These are phyloP conservation scores for Odontamblyopus lacepedii DNA, from an alignment of 2,797 vertebrate species.

Conservation along the genomic window DNA sequence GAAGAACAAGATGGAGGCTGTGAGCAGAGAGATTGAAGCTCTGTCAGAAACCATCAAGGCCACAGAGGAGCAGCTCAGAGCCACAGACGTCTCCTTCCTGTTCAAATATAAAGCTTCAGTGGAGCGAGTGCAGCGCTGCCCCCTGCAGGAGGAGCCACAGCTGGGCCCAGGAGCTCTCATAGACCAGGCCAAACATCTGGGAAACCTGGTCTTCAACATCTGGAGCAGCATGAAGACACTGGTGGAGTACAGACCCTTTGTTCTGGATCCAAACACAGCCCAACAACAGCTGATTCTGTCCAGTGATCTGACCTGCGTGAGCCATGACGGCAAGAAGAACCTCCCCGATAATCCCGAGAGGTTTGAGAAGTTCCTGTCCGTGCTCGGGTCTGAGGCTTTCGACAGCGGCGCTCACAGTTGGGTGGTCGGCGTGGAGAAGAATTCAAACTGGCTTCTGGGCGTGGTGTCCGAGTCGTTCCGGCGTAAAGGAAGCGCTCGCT, in stretches of 20 bases:
- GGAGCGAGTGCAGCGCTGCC: neutral
- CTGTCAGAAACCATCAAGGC: slow-evolving; percentile 6
- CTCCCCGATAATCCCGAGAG: slow-evolving; percentile 33
- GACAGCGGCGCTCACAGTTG: slow-evolving; percentile 33
- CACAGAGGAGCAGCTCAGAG: slow-evolving; percentile 12
- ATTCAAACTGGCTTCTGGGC: slow-evolving; percentile 16
- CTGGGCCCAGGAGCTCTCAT: neutral
- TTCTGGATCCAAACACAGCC: slow-evolving; percentile 20
- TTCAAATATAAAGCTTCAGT: slow-evolving; percentile 10
- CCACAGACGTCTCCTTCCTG: slow-evolving; percentile 13
- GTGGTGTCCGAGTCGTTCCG: neutral
- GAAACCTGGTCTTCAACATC: neutral
- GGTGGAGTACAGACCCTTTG: slow-evolving; percentile 1
- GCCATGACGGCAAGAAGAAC: neutral
- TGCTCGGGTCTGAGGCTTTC: slow-evolving; percentile 35
- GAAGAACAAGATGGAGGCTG: slow-evolving; percentile 5
- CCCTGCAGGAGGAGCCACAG: neutral
- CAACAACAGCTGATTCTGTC: neutral
- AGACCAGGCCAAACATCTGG: neutral
- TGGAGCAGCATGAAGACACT: slow-evolving; percentile 6
- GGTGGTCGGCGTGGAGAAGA: slow-evolving; percentile 10
- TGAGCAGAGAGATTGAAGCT: slow-evolving; percentile 1
- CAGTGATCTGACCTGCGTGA: slow-evolving; percentile 8
- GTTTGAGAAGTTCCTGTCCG: neutral
- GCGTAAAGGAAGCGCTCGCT: neutral